Base-by-base conservation (phyloP, 2,113 vertebrate genomes). In the Ceratotherium simum region DNA sequence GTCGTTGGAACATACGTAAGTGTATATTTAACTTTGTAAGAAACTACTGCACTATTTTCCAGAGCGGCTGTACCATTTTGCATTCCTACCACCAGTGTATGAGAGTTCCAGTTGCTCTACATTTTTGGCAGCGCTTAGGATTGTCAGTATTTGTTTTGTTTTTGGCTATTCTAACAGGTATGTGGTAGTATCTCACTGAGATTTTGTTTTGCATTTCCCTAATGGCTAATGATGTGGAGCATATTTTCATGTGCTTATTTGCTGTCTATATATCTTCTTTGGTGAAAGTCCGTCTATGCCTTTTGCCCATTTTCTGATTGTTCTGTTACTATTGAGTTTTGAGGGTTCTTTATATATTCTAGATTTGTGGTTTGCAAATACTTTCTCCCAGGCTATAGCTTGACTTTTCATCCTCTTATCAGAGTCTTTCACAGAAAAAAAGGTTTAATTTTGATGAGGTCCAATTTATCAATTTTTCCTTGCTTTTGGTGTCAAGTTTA, bases 291-390 rank as follows among this genome's bases (percentile, higher is more conserved):
- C 87, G 29, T 39, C n/a, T 81, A 36, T 96, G 9, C 70, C 21
- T 94, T 95, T 79, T 60, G 58, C 11, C n/a, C 29, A 21, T 95
- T 84, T 96, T 90, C 39, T 84, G 78, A 29, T 39, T 31, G 33
- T 39, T 85, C 76, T 84, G 64, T 86, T 65, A 29, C 25, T 39
- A 14, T 18, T 72, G 36, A 51, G 27, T 54, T 92, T 83, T 62
- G 29, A 79, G 64, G 62, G 17, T 92, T 96, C 69, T 76, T 97
- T 75, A 70, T 70, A 78, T 56, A 58, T 46, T 60, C 69, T 82
- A 82, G 51, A 67, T 93, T 42, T 54, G 48, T 87, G n/a, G 62
- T 91, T 96, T 94, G 64, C 81, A 79, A 73, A 92, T 92, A 64
- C 46, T 91, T 92, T 88, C 56, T 65, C 56, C 39, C 36, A 58